Conservation (phyloP, 92 coral and sea anemone genomes). For the Micromussa lordhowensis region DNA sequence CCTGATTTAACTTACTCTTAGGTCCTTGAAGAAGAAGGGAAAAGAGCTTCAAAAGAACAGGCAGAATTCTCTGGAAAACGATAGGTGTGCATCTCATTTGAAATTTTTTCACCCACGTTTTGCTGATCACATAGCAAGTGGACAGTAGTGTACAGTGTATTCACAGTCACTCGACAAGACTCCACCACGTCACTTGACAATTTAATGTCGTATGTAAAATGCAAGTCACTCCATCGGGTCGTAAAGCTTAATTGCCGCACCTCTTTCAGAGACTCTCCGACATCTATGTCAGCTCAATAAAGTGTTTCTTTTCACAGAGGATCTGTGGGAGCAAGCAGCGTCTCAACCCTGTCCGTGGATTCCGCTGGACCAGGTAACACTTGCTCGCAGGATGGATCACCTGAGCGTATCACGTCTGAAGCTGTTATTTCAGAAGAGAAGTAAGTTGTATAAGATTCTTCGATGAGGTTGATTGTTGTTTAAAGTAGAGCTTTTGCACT, state of each 20-base stretch:
- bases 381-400: slow-evolving; percentile 3
- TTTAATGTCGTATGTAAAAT: not conserved
- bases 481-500: not conserved
- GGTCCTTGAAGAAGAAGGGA: slow-evolving; percentile 66
- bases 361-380: slow-evolving; percentile 13
- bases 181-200: not conserved
- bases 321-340: slow-evolving; percentile 31
- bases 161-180: not conserved
- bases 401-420: not conserved
- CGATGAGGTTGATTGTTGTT: not conserved
- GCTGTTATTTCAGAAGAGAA: slow-evolving; percentile 2
- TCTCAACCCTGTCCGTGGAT: slow-evolving; percentile 48
- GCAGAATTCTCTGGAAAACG: slow-evolving; percentile 49
- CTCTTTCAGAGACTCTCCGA: not conserved
- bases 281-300: not conserved
- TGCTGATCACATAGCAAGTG: too few relatives aligned
- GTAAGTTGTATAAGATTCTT: not conserved
- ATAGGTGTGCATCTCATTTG: slow-evolving; percentile 16
- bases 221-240: not conserved
- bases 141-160: not conserved
- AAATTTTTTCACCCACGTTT: not conserved
- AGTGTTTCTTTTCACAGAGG: slow-evolving; percentile 8
- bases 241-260: not conserved
- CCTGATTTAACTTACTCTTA: slow-evolving; percentile 7
- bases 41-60: slow-evolving; percentile 66